Percentiles rank a stretch among this genome's conserved stretches.
phyloP scores from a whole-genome alignment of 2,797 vertebrate genomes.

The Coranthus polyacanthus region DNA sequence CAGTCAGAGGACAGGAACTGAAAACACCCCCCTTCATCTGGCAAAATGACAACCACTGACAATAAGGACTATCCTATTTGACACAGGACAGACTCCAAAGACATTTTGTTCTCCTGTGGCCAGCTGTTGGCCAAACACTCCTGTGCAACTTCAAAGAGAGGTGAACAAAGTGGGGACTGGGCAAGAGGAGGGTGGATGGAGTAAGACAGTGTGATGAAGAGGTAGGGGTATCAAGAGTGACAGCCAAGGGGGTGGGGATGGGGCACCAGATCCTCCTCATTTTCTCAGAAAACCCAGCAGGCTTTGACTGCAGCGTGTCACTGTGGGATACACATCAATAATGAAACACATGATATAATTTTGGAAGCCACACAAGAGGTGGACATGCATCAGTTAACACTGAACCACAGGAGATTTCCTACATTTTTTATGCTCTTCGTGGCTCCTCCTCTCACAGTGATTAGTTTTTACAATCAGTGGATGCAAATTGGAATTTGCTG shows the following conservation, averaged over 20 bases:
- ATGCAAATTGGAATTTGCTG: slow-evolving; percentile 74
- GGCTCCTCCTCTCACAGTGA: slow-evolving; percentile 55
- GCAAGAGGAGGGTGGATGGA: slow-evolving; percentile 1
- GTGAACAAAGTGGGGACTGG: slow-evolving; percentile 39
- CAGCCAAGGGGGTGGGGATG: slow-evolving; percentile 14
- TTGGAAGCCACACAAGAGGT: slow-evolving; percentile 12
- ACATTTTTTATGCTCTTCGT: slow-evolving; percentile 33
- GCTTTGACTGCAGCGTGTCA: slow-evolving; percentile 36
- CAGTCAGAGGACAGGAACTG: slow-evolving; percentile 39
- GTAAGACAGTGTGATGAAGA: slow-evolving; percentile 33
- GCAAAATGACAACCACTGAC: slow-evolving; percentile 63
- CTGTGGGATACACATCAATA: slow-evolving; percentile 35
- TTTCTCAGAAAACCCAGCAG: slow-evolving; percentile 43
- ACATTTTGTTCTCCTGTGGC: slow-evolving; percentile 53
- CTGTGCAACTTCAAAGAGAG: slow-evolving; percentile 68
- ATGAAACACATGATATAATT: slow-evolving; percentile 13
- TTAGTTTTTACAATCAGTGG: slow-evolving; percentile 73
- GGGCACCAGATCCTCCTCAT: slow-evolving; percentile 27
- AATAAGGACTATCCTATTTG: slow-evolving; percentile 51
- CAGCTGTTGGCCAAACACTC: slow-evolving; percentile 49
- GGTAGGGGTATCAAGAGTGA: slow-evolving; percentile 31
- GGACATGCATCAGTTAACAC: slow-evolving; percentile 48
- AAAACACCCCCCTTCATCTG: slow-evolving; percentile 47
- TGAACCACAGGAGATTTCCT: slow-evolving; percentile 41
- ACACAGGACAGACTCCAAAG: slow-evolving; percentile 64